A percentile compares a stretch with the other conserved stretches of the same genome.
These are phyloP conservation scores for Neodon shergylaensis DNA, from an alignment of 2,113 vertebrate species.

Conservation along the genomic window DNA sequence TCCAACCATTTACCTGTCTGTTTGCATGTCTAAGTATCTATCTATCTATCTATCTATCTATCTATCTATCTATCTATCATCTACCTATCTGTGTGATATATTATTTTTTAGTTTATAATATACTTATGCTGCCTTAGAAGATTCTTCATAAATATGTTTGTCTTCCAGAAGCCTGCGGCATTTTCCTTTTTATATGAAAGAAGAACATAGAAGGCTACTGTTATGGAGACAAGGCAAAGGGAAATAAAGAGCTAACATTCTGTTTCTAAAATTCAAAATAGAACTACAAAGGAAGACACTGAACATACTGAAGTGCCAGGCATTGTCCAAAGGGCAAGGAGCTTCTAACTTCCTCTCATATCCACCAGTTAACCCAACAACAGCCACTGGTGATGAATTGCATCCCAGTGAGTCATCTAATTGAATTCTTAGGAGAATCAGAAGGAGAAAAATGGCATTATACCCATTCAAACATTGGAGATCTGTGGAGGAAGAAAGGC, in stretches of 20 bases:
- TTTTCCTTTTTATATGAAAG: neutral
- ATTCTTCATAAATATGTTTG: slow-evolving; percentile 2
- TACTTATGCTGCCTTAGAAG: neutral
- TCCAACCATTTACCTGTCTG: neutral
- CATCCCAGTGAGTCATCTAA: neutral
- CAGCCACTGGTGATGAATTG: neutral
- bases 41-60: neutral
- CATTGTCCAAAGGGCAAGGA: neutral
- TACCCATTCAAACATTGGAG: neutral
- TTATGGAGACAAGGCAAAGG: neutral
- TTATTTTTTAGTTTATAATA: neutral
- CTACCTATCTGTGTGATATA: neutral
- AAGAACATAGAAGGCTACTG: neutral
- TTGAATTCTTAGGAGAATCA: neutral
- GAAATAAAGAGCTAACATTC: neutral
- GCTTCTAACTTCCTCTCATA: neutral
- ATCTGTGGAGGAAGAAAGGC: neutral
- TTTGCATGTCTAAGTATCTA: neutral
- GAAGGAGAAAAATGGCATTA: neutral
- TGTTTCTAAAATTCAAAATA: neutral
- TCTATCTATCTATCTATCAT: neutral
- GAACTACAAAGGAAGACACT: neutral
- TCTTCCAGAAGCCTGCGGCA: neutral
- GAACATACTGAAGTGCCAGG: neutral
- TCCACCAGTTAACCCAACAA: neutral